Conservation (phyloP, 1,140 invertebrate species). For the Cotesia glomerata region DNA sequence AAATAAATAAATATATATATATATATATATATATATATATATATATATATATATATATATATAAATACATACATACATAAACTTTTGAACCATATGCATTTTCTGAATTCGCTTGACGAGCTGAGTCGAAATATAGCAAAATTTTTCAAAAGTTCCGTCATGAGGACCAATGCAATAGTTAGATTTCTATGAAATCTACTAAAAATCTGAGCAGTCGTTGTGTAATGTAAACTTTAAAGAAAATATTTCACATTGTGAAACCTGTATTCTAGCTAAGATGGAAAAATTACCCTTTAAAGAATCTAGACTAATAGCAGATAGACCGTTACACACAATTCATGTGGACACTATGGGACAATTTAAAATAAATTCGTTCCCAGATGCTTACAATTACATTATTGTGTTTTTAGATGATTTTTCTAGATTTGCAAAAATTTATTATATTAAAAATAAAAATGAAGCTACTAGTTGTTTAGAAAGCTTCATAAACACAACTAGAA, state of each 20-base stretch:
- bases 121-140: no score
- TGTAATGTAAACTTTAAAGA: slow-evolving; percentile 26
- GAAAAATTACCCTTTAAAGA: slow-evolving; percentile 34
- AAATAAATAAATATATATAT: no score
- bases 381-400: slow-evolving; percentile 21
- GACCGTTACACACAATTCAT: slow-evolving; percentile 30
- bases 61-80: no score
- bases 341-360: slow-evolving; percentile 29
- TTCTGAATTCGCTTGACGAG: no score
- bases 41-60: no score
- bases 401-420: slow-evolving; percentile 27
- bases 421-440: slow-evolving; percentile 25
- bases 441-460: slow-evolving; percentile 30
- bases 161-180: no score
- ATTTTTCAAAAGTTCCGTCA: no score
- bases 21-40: no score
- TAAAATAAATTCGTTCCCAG: slow-evolving; percentile 28
- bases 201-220: slow-evolving; percentile 10
- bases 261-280: slow-evolving; percentile 34
- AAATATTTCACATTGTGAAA: slow-evolving; percentile 31
- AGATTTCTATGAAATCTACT: no score
- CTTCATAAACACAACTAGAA: slow-evolving; percentile 23
- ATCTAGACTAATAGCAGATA: slow-evolving; percentile 26
- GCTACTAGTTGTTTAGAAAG: slow-evolving; percentile 14
- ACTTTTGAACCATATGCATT: no score